Evolutionary conservation across 1,140 invertebrate species (phyloP).

Genomic region (Cydia amplana): DNA sequence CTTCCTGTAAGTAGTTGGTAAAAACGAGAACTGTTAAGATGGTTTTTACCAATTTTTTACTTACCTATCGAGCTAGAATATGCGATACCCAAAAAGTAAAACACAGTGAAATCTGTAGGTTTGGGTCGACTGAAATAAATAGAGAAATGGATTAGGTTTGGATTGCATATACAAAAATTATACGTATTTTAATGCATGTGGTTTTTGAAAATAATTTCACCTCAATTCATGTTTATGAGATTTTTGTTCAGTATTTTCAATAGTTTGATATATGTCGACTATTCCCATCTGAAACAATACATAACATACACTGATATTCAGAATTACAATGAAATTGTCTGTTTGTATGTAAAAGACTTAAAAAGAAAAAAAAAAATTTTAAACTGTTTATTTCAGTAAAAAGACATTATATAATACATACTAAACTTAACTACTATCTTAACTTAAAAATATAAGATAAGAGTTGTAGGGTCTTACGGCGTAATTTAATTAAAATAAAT

Average conservation of each 20-base stretch:
- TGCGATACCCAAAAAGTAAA: conserved; percentile 87
- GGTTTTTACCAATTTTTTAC: neutral
- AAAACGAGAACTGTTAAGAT: too few relatives aligned
- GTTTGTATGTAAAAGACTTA: too few relatives aligned
- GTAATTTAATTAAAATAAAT: too few relatives aligned
- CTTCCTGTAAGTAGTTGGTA: too few relatives aligned
- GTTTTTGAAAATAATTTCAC: conserved; percentile 28
- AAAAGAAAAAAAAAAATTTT: too few relatives aligned
- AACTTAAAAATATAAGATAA: too few relatives aligned
- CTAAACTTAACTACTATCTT: too few relatives aligned
- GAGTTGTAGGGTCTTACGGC: too few relatives aligned
- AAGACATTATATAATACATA: too few relatives aligned
- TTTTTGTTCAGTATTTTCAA: conserved; percentile 38
- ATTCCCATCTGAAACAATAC: conserved; percentile 69
- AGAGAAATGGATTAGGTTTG: neutral
- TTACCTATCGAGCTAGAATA: conserved; percentile 87
- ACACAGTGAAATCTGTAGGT: conserved; percentile 82
- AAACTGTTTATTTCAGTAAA: too few relatives aligned
- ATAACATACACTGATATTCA: conserved; percentile 62
- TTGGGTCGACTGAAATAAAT: conserved; percentile 60
- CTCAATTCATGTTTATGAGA: conserved; percentile 40
- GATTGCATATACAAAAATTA: too few relatives aligned
- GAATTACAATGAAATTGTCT: neutral
- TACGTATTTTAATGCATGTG: too few relatives aligned
- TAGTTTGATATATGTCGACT: conserved; percentile 53